Conservation (phyloP, 1,140 invertebrate genomes). For the Drosophila sechellia region DNA sequence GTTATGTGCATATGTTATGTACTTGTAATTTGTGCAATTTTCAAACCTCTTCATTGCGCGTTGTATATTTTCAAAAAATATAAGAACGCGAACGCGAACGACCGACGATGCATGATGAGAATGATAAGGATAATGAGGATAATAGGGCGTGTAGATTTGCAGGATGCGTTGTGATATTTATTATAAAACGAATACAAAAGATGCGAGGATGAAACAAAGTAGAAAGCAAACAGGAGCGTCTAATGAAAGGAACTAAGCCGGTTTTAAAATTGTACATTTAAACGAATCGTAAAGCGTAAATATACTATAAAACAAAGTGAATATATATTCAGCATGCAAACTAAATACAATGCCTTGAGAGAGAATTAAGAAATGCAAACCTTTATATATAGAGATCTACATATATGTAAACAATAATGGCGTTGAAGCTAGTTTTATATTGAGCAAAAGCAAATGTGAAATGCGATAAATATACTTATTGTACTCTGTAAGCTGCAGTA, state of each 20-base stretch:
- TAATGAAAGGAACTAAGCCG: constrained; percentile 81
- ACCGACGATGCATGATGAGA: constrained; percentile 45
- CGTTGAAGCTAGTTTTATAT: constrained; percentile 56
- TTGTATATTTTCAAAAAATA: constrained; percentile 78
- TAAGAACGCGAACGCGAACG: constrained; percentile 37
- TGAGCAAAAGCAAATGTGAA: constrained; percentile 55
- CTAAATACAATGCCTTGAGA: constrained; percentile 75
- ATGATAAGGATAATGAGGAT: constrained; percentile 24
- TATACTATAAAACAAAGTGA: constrained; percentile 4
- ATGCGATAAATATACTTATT: constrained; percentile 53
- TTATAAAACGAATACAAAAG: constrained; percentile 72
- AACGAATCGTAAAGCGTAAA: constrained; percentile 46
- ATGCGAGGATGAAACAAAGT: constrained; percentile 46
- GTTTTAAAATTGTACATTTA: constrained; percentile 83
- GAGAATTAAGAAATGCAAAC: constrained; percentile 72
- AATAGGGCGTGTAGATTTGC: constrained; percentile 44
- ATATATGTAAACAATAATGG: constrained; percentile 45
- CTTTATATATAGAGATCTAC: constrained; percentile 51
- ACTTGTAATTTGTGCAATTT: constrained; percentile 78
- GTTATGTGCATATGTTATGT: constrained; percentile 42
- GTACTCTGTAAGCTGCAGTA: constrained; percentile 66
- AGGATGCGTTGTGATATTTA: constrained; percentile 84
- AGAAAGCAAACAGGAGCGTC: constrained; percentile 49
- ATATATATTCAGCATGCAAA: constrained; percentile 50
- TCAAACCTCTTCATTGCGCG: constrained; percentile 77